phyloP scores from a whole-genome alignment of 1,140 invertebrate genomes.

The Lamellibrachia luymesi region DNA sequence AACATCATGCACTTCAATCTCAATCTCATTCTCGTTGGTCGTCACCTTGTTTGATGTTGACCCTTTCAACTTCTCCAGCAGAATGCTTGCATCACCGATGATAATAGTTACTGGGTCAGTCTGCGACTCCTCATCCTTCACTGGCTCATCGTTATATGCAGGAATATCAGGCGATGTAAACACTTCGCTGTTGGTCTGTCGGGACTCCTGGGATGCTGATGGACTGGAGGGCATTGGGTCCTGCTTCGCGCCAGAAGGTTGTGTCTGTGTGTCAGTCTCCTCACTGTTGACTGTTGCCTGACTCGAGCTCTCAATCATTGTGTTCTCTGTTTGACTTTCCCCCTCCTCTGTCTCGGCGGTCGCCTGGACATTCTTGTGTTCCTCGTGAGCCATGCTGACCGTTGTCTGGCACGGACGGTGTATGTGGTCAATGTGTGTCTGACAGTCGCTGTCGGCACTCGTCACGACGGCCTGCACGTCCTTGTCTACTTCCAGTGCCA shows the following conservation, averaged over 20 bases:
- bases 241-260: not conserved
- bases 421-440: conserved; percentile 5
- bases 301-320: not conserved
- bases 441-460: conserved; percentile 10
- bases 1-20: conserved; percentile 25
- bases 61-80: conserved; percentile 27
- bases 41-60: conserved; percentile 24
- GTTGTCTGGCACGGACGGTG: not conserved
- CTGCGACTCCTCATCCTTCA: conserved; percentile 19
- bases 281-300: not conserved
- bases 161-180: conserved; percentile 6
- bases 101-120: conserved; percentile 31
- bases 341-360: not conserved
- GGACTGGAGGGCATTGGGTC: not conserved
- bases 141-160: not conserved
- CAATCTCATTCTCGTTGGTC: conserved; percentile 25
- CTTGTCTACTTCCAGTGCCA: conserved; percentile 9
- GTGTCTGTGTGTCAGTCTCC: conserved; percentile 14
- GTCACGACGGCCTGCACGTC: not conserved
- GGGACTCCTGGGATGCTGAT: not conserved
- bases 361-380: not conserved
- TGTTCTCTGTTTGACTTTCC: not conserved
- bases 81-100: conserved; percentile 29
- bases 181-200: conserved; percentile 8
- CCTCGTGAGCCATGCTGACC: not conserved